Evolutionary conservation across 2,797 vertebrate species (phyloP).

Genomic region (Strix occidentalis): DNA sequence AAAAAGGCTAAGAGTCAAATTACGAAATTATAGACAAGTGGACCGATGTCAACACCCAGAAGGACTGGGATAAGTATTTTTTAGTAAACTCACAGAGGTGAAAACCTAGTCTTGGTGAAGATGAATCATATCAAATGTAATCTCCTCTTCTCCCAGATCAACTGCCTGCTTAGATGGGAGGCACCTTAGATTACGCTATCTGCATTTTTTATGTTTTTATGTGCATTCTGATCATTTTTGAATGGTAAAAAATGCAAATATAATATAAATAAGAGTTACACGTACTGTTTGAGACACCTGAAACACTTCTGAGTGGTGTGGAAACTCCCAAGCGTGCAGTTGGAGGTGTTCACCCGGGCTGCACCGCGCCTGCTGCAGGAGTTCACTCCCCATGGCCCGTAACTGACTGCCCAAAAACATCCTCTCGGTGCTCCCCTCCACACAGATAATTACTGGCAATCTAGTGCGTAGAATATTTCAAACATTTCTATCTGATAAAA

Average conservation of each 20-base stretch:
- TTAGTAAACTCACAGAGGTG: neutral
- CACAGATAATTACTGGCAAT: neutral
- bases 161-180: neutral
- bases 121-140: neutral
- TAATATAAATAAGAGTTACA: neutral
- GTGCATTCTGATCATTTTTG: neutral
- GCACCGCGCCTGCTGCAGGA: fast-evolving
- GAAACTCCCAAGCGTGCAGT: neutral
- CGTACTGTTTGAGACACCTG: neutral
- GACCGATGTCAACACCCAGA: neutral
- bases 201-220: neutral
- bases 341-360: neutral
- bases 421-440: neutral
- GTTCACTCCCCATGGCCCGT: neutral
- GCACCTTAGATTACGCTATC: neutral
- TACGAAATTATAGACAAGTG: neutral
- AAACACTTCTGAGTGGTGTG: neutral
- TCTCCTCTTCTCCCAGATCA: neutral
- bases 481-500: neutral
- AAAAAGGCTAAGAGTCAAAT: neutral
- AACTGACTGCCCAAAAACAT: neutral
- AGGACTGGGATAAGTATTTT: neutral
- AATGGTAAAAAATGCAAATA: neutral
- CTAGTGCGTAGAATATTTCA: neutral
- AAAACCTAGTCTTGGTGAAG: neutral